phyloP scores from a whole-genome alignment of 2,888 invertebrate genomes.

The Andrena bucephala region DNA sequence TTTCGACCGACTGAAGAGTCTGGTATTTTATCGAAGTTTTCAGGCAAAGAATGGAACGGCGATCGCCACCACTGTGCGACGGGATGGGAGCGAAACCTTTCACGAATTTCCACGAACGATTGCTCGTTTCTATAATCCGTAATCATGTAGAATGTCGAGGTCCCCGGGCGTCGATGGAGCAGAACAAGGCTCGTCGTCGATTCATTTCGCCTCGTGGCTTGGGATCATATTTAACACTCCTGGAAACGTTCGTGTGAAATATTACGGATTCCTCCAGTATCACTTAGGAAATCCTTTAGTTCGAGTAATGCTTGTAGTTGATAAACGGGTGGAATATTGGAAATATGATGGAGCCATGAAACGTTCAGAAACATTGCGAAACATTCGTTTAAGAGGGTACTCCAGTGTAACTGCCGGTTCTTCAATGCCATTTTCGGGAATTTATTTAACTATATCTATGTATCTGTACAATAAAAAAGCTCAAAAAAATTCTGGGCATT shows the following conservation, averaged over 20 bases:
- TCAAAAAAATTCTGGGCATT: too few relatives aligned
- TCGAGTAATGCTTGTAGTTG: not conserved
- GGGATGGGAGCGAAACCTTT: constrained; percentile 40
- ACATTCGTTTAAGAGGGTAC: too few relatives aligned
- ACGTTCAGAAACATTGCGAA: not conserved
- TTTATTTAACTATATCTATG: too few relatives aligned
- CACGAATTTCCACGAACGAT: constrained; percentile 66
- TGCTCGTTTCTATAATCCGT: constrained; percentile 59
- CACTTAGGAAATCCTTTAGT: not conserved
- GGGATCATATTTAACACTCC: constrained; percentile 18
- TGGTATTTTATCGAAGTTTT: constrained; percentile 54
- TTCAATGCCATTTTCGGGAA: too few relatives aligned
- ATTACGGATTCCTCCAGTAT: not conserved
- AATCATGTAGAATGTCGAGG: constrained; percentile 32
- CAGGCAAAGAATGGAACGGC: constrained; percentile 47
- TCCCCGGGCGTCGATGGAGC: constrained; percentile 18
- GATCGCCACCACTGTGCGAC: constrained; percentile 36
- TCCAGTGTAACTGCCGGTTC: too few relatives aligned
- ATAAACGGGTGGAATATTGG: not conserved
- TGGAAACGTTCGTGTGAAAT: constrained; percentile 16
- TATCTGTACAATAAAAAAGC: too few relatives aligned
- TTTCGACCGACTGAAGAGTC: constrained; percentile 20
- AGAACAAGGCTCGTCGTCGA: constrained; percentile 34
- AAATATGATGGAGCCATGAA: not conserved
- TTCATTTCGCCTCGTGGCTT: constrained; percentile 6